Evolutionary conservation across 2,797 vertebrate species (phyloP).

Genomic region (Galago senegalensis): DNA sequence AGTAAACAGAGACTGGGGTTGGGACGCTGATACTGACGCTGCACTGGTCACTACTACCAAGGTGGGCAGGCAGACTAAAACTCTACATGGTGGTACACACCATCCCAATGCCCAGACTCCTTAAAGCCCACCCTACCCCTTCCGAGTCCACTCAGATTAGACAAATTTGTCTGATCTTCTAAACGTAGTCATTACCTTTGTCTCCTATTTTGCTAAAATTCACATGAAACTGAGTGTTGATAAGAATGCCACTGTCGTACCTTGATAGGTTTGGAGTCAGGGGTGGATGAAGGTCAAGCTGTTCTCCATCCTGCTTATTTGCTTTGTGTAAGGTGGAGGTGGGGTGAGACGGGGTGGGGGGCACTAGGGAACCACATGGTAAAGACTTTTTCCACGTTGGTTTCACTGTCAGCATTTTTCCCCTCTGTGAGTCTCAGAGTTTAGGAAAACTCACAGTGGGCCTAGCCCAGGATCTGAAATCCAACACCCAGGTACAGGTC

Average conservation of each 20-base stretch:
- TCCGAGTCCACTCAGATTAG: slow-evolving; percentile 67
- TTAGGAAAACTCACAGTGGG: slow-evolving; percentile 86
- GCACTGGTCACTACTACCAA: slow-evolving; percentile 91
- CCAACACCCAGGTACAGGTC: slow-evolving; percentile 82
- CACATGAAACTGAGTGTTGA: slow-evolving; percentile 67
- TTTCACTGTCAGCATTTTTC: slow-evolving; percentile 74
- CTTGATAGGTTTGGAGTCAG: slow-evolving; percentile 68
- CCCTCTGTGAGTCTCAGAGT: slow-evolving; percentile 76
- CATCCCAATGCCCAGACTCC: slow-evolving; percentile 91
- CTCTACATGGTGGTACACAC: slow-evolving; percentile 93
- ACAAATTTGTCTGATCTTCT: background rate
- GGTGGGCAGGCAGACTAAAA: slow-evolving; percentile 90
- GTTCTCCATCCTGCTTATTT: slow-evolving; percentile 59
- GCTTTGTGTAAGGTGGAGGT: slow-evolving; percentile 43
- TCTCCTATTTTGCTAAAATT: slow-evolving; percentile 77
- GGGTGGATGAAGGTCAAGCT: slow-evolving; percentile 69
- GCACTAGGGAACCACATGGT: slow-evolving; percentile 62
- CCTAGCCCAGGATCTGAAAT: slow-evolving; percentile 86
- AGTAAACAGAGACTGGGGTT: slow-evolving; percentile 93
- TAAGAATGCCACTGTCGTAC: slow-evolving; percentile 79
- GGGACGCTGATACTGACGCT: slow-evolving; percentile 90
- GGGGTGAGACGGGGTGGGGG: background rate
- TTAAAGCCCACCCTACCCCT: slow-evolving; percentile 78
- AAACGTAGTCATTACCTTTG: slow-evolving; percentile 60
- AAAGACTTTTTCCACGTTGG: slow-evolving; percentile 84